A percentile compares a stretch with the other conserved stretches of the same genome.
Conservation (phyloP, 2,888 invertebrate genomes). For the Deroplatys truncata region DNA sequence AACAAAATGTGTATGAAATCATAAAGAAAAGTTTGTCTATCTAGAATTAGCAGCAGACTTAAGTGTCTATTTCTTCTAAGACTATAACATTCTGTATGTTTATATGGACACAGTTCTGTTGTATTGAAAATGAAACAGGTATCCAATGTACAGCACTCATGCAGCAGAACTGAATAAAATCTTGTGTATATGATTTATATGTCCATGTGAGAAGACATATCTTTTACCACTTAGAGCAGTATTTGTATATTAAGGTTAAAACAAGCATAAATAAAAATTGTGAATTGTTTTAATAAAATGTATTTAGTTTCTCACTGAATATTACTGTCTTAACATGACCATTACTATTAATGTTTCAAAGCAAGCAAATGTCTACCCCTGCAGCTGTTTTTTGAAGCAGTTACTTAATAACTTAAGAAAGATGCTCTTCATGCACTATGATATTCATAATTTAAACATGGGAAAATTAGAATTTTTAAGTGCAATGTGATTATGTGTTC, state of each 20-base stretch:
- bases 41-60: not conserved
- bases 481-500: no score
- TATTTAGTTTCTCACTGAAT: not conserved
- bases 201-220: conserved; percentile 24
- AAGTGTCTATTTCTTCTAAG: not conserved
- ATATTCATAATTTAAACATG: not conserved
- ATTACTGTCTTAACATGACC: not conserved
- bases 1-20: not conserved
- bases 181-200: not conserved
- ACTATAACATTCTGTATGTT: not conserved
- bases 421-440: not conserved
- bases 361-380: not conserved
- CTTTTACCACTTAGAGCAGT: conserved; percentile 25
- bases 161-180: not conserved
- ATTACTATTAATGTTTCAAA: not conserved
- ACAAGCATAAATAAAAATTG: conserved; percentile 35
- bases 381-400: not conserved
- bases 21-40: not conserved
- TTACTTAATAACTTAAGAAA: not conserved
- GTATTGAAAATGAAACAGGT: not conserved
- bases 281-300: conserved; percentile 35
- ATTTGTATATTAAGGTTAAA: conserved; percentile 25
- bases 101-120: not conserved
- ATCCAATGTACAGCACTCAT: not conserved
- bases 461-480: not conserved